Base-by-base conservation (phyloP, 2,113 vertebrate species). In the Mastomys natalensis region DNA sequence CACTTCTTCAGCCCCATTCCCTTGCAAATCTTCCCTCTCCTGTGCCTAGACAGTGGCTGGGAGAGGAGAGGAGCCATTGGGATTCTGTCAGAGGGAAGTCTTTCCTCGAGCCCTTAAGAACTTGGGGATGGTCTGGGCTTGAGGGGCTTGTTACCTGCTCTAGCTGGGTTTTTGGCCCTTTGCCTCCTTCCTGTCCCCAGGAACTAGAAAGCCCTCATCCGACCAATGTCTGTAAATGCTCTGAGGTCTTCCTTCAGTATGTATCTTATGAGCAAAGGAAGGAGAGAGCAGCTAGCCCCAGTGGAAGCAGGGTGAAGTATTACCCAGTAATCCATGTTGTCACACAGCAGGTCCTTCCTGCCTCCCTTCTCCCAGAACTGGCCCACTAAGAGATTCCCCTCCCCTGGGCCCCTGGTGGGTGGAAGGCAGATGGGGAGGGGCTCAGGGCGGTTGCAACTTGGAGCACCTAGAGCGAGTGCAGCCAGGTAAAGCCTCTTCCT, bases 201-300 rank as follows among this genome's bases (percentile, higher is more conserved):
- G 90, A 89, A 76, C 55, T 40, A 15, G 85, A 93, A 73, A 90
- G 92, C 82, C 95, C 70, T 96, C 93, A 97, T 97, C 97, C 81
- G 98, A 98, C 98, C 64, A 97, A 97, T 97, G 97, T 98, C 97
- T 98, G 97, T 98, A 97, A 96, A 85, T 94, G 97, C 93, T 95
- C 89, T 89, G 95, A 91, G 90, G 66, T 87, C 74, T 92, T 66
- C 86, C 92, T 93, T 87, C 43, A 93, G 94, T 91, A 72, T 82
- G 82, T 70, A 40, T 93, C 45, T 85, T 91, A 64, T 2, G 80
- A 84, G 82, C 91, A 87, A 82, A 91, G 85, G 88, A 58, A 48
- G 93, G 89, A 90, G 72, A 62, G 73, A 66, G 5, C 37, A 66
- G 70, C 80, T 43, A 48, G 77, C 95, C 34, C 34, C 53, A 73